Conservation (phyloP, 2,113 vertebrate species). For the Marmota flaviventris region DNA sequence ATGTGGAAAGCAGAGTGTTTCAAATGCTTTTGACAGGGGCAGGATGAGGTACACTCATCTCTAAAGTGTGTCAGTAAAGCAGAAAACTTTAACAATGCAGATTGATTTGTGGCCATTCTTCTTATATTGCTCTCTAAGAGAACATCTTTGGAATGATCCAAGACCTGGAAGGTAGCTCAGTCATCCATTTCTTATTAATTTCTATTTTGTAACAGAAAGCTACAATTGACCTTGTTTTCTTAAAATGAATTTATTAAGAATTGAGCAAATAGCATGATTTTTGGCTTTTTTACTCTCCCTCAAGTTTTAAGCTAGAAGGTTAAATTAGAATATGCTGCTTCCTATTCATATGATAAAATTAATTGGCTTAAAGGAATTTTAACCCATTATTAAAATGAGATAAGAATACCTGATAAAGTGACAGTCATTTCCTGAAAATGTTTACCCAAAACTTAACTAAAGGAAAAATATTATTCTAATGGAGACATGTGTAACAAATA, state of each 20-base stretch:
- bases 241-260: constrained; percentile 14
- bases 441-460: constrained; percentile 22
- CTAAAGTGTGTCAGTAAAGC: background rate
- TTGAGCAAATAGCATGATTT: constrained; percentile 42
- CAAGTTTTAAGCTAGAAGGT: background rate
- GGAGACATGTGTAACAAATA: constrained; percentile 36
- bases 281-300: background rate
- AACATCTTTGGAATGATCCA: background rate
- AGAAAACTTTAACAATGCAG: background rate
- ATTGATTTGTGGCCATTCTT: background rate
- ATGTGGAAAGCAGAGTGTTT: background rate
- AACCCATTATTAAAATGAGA: constrained; percentile 52
- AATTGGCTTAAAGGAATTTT: constrained; percentile 54
- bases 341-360: constrained; percentile 52
- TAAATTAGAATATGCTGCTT: constrained; percentile 56
- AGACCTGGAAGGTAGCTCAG: background rate
- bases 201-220: background rate
- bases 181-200: background rate
- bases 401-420: constrained; percentile 47
- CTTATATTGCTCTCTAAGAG: background rate
- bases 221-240: background rate
- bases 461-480: constrained; percentile 12
- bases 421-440: constrained; percentile 60
- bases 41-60: background rate
- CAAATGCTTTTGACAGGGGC: background rate